phyloP scores from a whole-genome alignment of 2,888 invertebrate genomes.

The Leptopilina drosophilae region DNA sequence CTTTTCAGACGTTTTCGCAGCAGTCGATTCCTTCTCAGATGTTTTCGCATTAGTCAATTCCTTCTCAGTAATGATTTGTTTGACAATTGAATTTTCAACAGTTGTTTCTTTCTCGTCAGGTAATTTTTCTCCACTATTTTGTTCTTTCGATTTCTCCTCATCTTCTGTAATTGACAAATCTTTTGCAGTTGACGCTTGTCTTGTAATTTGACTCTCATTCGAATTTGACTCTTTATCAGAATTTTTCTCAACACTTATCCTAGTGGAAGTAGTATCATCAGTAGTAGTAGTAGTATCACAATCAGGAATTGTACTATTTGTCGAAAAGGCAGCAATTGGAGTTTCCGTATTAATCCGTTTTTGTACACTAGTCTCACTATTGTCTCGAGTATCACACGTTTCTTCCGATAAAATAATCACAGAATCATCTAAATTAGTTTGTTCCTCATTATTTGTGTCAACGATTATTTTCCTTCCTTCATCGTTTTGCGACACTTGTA shows the following conservation, averaged over 20 bases:
- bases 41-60: not conserved
- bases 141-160: too few species aligned
- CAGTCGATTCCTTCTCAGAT: not conserved
- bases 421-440: conserved; percentile 49
- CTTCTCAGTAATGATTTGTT: not conserved
- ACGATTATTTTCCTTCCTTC: not conserved
- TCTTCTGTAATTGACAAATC: not conserved
- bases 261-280: not conserved
- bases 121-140: too few species aligned
- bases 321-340: conserved; percentile 55
- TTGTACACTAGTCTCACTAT: not conserved
- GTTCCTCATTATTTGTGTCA: conserved; percentile 10
- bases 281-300: not conserved
- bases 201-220: too few species aligned
- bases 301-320: not conserved
- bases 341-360: conserved; percentile 49
- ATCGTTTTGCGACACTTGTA: conserved; percentile 47
- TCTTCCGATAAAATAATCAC: conserved; percentile 33
- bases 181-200: too few species aligned
- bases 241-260: not conserved
- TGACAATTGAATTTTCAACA: not conserved
- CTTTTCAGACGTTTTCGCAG: not conserved
- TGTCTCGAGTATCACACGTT: not conserved
- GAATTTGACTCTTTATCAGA: not conserved
- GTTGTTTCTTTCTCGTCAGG: not conserved